Evolutionary conservation across 2,797 vertebrate genomes (phyloP), one percentile per base, ranked within the genome.

Genomic region (Sciurus vulgaris): DNA sequence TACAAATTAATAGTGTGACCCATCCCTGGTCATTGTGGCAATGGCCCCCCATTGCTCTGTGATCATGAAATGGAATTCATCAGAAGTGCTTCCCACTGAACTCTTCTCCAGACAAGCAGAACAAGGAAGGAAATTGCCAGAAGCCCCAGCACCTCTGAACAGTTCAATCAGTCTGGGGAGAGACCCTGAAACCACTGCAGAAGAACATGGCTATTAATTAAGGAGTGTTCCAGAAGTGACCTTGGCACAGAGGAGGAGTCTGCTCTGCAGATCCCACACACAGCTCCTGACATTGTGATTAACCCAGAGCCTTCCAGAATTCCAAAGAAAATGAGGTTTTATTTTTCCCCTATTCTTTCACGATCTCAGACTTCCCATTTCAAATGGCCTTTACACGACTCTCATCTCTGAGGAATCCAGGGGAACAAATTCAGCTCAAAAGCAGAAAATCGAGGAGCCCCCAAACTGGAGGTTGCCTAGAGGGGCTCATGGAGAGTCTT

Each of bases 21-120:
- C 79, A 12, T 47, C 82, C 76, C 87, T 2, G 18, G 72, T 97
- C 7, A 8, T 96, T 54, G 95, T 95, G 81, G 92, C 95, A 97
- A 97, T 92, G 2, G 0, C 41, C 86, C 76, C 72, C 70, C 85
- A 10, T 13, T 0, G 17, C 51, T 87, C 51, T 56, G 83, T 51
- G 61, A 86, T 56, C 14, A 9, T 8, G 47, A 38, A 76, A 72
- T 56, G 65, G 70, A 90, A 95, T 85, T 89, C 85, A 67, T 18
- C 0, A 0, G 47, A 59, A 41, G n/a, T 0, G 59, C 67, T 56
- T 20, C 69, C 69, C 56, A 2, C 54, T 41, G 69, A 67, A 67
- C 87, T 70, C 65, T 9, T 85, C 56, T 89, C 74, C 91, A 91
- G 76, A 72, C 73, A 49, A 89, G 47, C 0, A 33, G 92, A 61